Evolutionary conservation across 2,113 vertebrate species (phyloP).

Genomic region (Riparia riparia): DNA sequence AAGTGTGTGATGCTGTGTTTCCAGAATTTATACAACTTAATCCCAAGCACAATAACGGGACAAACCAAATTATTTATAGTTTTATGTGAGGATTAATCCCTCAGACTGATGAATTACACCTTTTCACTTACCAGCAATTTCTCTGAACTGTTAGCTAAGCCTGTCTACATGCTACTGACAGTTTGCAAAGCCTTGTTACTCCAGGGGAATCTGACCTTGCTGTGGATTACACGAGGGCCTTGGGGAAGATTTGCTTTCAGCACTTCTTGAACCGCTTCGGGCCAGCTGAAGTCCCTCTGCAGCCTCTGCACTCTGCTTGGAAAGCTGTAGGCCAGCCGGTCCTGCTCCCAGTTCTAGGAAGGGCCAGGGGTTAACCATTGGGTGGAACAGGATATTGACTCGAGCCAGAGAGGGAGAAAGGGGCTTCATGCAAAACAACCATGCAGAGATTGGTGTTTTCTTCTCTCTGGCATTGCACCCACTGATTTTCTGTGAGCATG

Average conservation of each 20-base stretch:
- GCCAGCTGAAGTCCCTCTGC: not conserved
- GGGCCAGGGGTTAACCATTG: fast-evolving
- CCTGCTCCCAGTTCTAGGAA: not conserved
- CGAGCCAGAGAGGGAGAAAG: not conserved
- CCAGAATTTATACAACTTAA: not conserved
- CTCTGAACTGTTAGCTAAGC: not conserved
- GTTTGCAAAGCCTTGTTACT: not conserved
- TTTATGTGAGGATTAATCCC: not conserved
- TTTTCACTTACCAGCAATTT: not conserved
- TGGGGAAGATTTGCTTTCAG: not conserved
- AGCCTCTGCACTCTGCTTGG: not conserved
- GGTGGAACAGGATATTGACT: not conserved
- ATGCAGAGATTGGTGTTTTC: not conserved
- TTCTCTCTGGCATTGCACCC: not conserved
- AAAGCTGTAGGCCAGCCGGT: not conserved
- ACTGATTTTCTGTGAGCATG: not conserved
- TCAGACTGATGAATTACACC: not conserved
- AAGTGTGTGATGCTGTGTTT: not conserved
- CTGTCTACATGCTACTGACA: not conserved
- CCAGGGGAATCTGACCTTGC: not conserved
- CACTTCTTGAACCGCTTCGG: not conserved
- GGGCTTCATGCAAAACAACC: not conserved
- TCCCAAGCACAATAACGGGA: not conserved
- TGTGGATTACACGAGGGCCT: not conserved
- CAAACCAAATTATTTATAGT: not conserved